Evolutionary conservation across 2,113 vertebrate species (phyloP), one percentile per base, ranked within the genome.

Genomic region (Synodontis membranacea): DNA sequence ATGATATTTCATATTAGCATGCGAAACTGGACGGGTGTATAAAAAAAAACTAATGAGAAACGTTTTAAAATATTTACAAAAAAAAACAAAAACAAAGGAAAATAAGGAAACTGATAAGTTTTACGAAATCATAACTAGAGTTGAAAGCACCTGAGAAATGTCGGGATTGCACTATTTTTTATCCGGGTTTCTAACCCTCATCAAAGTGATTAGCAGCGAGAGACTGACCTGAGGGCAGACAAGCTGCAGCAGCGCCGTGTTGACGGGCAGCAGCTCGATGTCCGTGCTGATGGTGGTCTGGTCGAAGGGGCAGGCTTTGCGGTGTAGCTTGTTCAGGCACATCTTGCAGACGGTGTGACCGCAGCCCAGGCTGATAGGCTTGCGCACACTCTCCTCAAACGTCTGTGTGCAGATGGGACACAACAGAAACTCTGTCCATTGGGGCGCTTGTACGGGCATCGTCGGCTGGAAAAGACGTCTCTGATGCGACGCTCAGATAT

Each of bases 401-500:
- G 97, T 99, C 94, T 99, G 98, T 89, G 97, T 99, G 97, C 98
- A 99, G 96, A 99, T 99, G 0, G 97, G 97, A 95, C 98, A 99
- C 96, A 97, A 97, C 91, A 99, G 96, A 94, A 99, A 99, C 96
- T 99, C 98, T 70, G 98, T 99, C 98, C 98, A 99, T 95, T 99
- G 98, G 93, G 98, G 98, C 93, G 98, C 98, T 97, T 99, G 98
- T 94, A 99, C 97, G 93, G 98, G 98, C 98, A 99, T 99, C 94
- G 95, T 95, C 39, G 95, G 95, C 96, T 90, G 94, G 93, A 94
- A 85, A 17, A 90, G 82, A 4, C 1, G 92, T 92, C 91, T 88
- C 50, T 81, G 46, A 80, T 37, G 64, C 37, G 64, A 60, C 54
- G n/a, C 84, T 46, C 39, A 83, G 62, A 28, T 78, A 79, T 74